Base-by-base conservation (phyloP, 2,113 vertebrate species). In the Macheiramphus alcinus region DNA sequence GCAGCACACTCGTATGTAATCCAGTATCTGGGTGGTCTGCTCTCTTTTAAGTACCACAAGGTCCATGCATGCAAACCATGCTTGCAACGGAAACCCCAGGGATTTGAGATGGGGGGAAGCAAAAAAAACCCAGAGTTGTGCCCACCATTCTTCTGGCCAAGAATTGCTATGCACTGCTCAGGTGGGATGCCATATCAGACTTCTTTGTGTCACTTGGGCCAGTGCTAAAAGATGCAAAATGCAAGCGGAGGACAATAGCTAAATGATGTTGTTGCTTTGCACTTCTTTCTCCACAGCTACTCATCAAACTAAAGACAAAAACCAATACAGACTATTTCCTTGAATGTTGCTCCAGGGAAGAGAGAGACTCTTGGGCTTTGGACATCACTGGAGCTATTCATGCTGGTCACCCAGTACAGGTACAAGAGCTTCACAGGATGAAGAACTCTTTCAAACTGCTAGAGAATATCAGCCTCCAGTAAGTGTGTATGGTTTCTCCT, bases 331-430 rank as follows among this genome's bases (percentile, higher is more conserved):
- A 99, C 61, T 99, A 99, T 92, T 99, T 99, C 89, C 97, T 99
- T 93, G 99, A 99, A 97, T 99, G 99, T 61, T 99, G 99, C 93
- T 99, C 99, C 67, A 98, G 99, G 79, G 99, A 99, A 93, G 98
- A 99, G 90, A 97, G 99, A 61, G 99, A 99, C 6, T 98, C 98
- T 32, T 99, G 99, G 99, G 99, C 99, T 38, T 97, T 98, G 19
- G 98, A 98, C 95, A 99, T 99, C 96, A 98, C 97, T 2, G 98
- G 98, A 5, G 99, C 98, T 4, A 98, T 98, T 84, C 97, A 98
- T 12, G 98, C 98, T 29, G 99, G 99, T 85, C 95, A 94, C 74
- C 94, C 97, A 0, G 85, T 90, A 8, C 98, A 97, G 63, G 95
- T 97, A 11, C 97, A 98, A 63, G 96, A 93, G 52, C 86, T 98